phyloP scores from a whole-genome alignment of 1,140 invertebrate species.

The Akabosia matsudoensis region DNA sequence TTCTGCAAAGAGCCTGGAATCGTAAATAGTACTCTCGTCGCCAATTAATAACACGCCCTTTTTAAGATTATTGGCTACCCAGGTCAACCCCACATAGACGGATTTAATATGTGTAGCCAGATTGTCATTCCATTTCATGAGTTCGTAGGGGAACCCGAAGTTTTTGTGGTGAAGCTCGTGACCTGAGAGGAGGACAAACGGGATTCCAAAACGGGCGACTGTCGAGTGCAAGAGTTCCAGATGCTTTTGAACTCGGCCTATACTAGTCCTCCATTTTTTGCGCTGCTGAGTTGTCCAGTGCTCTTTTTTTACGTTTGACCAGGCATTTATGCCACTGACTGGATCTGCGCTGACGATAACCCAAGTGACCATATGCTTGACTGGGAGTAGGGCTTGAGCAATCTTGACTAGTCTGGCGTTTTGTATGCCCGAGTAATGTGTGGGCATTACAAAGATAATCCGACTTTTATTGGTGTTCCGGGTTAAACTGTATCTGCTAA shows the following conservation, averaged over 20 bases:
- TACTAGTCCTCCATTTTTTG: background rate
- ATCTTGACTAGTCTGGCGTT: background rate
- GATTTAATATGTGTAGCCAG: background rate
- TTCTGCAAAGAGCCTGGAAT: background rate
- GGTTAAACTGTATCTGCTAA: background rate
- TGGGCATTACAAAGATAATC: background rate
- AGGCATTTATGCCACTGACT: background rate
- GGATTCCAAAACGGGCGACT: background rate
- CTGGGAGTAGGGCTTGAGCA: background rate
- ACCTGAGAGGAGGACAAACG: background rate
- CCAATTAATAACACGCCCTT: background rate
- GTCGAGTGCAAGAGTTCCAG: background rate
- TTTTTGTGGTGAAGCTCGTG: background rate
- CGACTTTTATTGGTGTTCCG: background rate
- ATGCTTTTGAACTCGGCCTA: background rate
- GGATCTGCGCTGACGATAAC: background rate
- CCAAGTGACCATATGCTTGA: background rate
- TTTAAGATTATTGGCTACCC: background rate
- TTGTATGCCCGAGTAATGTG: background rate
- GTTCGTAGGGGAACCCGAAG: background rate
- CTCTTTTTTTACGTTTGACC: background rate
- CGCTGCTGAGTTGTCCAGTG: background rate
- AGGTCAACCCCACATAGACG: background rate
- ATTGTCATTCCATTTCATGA: background rate
- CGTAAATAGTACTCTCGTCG: background rate